A percentile compares a stretch with the other conserved stretches of the same genome.
Conservation (phyloP, 2,113 vertebrate genomes). For the Marmota flaviventris region DNA sequence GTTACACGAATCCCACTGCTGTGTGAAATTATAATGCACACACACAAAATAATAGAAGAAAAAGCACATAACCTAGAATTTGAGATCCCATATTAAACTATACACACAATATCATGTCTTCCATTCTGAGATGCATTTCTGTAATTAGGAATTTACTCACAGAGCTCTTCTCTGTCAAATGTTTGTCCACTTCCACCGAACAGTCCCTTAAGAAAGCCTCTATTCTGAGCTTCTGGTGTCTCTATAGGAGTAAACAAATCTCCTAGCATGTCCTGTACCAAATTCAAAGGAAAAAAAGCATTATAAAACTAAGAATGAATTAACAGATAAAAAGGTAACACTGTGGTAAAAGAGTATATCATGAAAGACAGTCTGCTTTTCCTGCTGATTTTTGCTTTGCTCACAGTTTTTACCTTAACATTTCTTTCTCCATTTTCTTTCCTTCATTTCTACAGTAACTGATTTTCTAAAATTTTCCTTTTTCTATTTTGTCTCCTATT, state of each 20-base stretch:
- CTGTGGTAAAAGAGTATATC: neutral
- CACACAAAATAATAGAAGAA: neutral
- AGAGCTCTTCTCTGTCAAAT: conserved; percentile 98
- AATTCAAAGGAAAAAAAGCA: conserved; percentile 69
- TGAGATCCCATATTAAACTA: conserved; percentile 28
- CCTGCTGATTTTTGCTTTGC: conserved; percentile 4
- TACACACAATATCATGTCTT: neutral
- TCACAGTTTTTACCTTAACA: neutral
- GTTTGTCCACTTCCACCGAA: conserved; percentile 97
- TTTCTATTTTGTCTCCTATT: neutral
- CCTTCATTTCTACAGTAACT: neutral
- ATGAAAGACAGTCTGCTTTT: conserved; percentile 2
- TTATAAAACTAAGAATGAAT: neutral
- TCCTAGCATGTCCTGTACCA: conserved; percentile 96
- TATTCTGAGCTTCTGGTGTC: conserved; percentile 98
- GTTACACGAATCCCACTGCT: too few species aligned
- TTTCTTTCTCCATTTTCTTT: neutral
- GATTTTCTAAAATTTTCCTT: neutral
- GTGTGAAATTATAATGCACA: too few species aligned
- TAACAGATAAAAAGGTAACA: neutral
- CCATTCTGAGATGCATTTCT: neutral
- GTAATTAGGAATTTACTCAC: conserved; percentile 88
- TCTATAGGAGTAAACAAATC: conserved; percentile 98
- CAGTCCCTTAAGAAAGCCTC: conserved; percentile 98
- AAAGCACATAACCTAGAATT: conserved; percentile 5